A percentile compares a stretch with the other conserved stretches of the same genome.
These are phyloP conservation scores for Zaprionus lachaisei DNA, from an alignment of 1,140 invertebrate species.

Conservation along the genomic window DNA sequence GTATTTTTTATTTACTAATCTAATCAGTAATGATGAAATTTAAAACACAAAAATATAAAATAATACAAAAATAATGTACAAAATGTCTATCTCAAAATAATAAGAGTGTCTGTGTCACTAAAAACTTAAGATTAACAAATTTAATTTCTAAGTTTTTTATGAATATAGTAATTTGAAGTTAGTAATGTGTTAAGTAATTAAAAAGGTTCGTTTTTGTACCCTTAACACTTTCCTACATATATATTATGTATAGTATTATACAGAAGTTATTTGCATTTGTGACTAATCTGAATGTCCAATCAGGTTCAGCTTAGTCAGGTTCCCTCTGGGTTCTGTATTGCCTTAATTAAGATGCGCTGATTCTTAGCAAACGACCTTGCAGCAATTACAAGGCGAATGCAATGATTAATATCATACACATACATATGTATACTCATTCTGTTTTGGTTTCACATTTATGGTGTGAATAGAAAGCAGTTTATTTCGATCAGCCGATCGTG, in stretches of 20 bases:
- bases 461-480: neutral
- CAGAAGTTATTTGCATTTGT: neutral
- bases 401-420: neutral
- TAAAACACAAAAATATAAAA: too few relatives aligned
- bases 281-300: constrained; percentile 1
- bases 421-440: neutral
- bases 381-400: constrained; percentile 7
- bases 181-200: too few relatives aligned
- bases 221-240: neutral
- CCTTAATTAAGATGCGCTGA: constrained; percentile 18
- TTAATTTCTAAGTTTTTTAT: too few relatives aligned
- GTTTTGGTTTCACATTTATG: neutral
- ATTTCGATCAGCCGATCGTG: neutral
- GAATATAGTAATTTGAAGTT: too few relatives aligned
- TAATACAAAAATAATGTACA: too few relatives aligned
- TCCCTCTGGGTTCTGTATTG: constrained; percentile 4
- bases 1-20: too few relatives aligned
- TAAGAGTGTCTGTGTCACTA: too few relatives aligned
- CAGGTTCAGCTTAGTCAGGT: constrained; percentile 12
- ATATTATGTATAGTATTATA: neutral
- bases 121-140: too few relatives aligned
- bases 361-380: constrained; percentile 17
- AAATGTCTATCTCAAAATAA: too few relatives aligned
- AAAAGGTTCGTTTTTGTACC: neutral
- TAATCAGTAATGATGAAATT: too few relatives aligned